Evolutionary conservation across 2,113 vertebrate species (phyloP).

Genomic region (Haemorhous mexicanus): DNA sequence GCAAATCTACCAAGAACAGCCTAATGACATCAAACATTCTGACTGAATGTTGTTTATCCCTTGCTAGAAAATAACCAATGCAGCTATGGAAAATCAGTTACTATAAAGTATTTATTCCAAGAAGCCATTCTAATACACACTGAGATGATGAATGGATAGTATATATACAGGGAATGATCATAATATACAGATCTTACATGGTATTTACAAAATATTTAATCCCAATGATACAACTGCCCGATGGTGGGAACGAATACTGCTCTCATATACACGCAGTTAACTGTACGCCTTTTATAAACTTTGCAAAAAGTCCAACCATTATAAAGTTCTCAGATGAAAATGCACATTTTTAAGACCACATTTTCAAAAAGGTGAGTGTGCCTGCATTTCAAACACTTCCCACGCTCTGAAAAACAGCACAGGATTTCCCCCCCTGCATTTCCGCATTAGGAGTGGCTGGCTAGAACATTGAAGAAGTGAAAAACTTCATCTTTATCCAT

Average conservation of each 20-base stretch:
- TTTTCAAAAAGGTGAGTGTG: neutral
- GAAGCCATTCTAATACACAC: neutral
- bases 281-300: neutral
- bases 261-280: neutral
- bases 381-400: neutral
- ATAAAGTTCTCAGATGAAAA: neutral
- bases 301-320: neutral
- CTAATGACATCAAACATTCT: neutral
- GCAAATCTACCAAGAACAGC: neutral
- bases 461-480: slow-evolving; percentile 94
- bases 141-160: neutral
- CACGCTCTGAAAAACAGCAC: neutral
- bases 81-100: neutral
- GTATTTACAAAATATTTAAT: slow-evolving; percentile 41
- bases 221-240: neutral
- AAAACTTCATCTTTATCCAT: slow-evolving; percentile 96
- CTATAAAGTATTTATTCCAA: slow-evolving; percentile 25
- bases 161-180: slow-evolving; percentile 4
- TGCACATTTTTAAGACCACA: neutral
- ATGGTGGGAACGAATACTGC: neutral
- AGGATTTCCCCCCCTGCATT: neutral
- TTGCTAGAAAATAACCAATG: neutral
- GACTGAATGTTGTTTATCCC: neutral
- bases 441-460: slow-evolving; percentile 84
- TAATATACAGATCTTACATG: neutral